phyloP scores from a whole-genome alignment of 2,113 vertebrate genomes.

The Rhea pennata region DNA sequence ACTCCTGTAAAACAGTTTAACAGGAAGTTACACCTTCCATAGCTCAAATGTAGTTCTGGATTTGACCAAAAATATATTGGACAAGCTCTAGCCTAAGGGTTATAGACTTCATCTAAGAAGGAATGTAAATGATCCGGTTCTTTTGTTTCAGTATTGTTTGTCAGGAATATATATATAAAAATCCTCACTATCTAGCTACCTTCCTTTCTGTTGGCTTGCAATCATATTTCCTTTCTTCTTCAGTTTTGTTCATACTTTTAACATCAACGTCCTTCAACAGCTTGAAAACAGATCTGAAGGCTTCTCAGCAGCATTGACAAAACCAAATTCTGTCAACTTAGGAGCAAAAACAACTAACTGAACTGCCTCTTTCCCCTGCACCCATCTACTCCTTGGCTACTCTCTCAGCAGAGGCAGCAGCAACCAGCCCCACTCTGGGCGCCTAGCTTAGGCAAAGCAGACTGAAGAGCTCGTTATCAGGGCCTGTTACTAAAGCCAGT shows the following conservation, averaged over 20 bases:
- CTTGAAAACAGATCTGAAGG: background rate
- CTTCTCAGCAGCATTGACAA: background rate
- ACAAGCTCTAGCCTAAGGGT: background rate
- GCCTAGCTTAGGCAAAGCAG: background rate
- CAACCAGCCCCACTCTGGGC: background rate
- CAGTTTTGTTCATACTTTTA: background rate
- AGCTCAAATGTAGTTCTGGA: background rate
- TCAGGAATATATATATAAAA: background rate
- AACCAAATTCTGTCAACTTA: background rate
- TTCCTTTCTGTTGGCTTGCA: background rate
- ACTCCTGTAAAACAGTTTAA: background rate
- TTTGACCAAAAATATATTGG: background rate
- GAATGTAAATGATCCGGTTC: background rate
- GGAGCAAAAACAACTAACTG: background rate
- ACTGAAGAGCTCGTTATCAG: background rate
- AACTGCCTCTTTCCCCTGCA: background rate
- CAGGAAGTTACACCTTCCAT: background rate
- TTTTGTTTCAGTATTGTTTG: background rate
- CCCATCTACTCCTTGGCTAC: background rate
- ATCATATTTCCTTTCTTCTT: background rate
- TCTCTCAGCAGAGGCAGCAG: background rate
- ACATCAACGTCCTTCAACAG: background rate
- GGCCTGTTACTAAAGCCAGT: background rate
- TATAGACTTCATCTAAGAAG: background rate
- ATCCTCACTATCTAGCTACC: background rate